These are phyloP conservation scores for Micrastur ruficollis DNA, from an alignment of 2,797 vertebrate species.

Conservation along the genomic window DNA sequence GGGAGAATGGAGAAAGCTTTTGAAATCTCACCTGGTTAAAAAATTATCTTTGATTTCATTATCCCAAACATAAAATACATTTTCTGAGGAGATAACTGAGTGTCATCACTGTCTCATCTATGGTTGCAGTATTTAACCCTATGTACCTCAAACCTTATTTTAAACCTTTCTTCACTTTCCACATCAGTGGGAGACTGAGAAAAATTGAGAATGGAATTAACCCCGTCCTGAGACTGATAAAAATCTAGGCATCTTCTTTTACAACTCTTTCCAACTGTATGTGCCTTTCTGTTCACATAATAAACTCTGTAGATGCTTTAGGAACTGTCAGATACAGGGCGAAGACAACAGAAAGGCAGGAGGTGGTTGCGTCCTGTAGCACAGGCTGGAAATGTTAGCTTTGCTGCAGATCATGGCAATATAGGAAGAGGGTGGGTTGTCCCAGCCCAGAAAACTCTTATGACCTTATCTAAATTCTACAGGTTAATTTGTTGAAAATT, in stretches of 20 bases:
- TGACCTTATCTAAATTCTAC: not conserved
- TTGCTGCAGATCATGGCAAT: not conserved
- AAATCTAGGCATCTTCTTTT: not conserved
- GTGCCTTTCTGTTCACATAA: not conserved
- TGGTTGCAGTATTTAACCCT: not conserved
- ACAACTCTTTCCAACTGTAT: not conserved
- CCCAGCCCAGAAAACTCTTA: not conserved
- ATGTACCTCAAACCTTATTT: not conserved
- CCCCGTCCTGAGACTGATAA: not conserved
- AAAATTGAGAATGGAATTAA: not conserved
- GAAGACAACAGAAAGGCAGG: not conserved
- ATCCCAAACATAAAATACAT: not conserved
- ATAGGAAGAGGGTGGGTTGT: not conserved
- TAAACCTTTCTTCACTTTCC: not conserved
- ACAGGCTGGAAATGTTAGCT: not conserved
- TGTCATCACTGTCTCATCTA: not conserved
- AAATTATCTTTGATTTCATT: not conserved
- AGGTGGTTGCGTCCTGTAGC: not conserved
- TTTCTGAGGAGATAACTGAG: not conserved
- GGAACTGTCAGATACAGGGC: not conserved
- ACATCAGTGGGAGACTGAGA: not conserved
- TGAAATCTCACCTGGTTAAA: not conserved
- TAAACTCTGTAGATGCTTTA: not conserved
- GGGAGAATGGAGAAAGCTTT: not conserved
- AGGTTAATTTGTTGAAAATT: not conserved